Evolutionary conservation across 2,113 vertebrate genomes (phyloP).

Genomic region (Channa maculata): DNA sequence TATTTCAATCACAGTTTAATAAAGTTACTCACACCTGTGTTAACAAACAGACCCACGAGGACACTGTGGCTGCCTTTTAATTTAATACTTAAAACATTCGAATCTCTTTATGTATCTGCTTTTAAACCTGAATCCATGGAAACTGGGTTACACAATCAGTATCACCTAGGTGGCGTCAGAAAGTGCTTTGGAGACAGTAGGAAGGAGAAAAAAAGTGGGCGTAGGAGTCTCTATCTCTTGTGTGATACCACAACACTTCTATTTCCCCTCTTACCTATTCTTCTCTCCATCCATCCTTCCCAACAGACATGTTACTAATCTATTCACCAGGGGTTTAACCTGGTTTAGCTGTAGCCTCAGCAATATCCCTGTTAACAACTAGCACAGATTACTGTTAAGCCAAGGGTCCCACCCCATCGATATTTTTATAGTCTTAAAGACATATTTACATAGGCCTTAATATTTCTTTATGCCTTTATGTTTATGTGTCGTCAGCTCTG

Average conservation of each 20-base stretch:
- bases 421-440: slow-evolving; percentile 17
- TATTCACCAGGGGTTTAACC: slow-evolving; percentile 55
- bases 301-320: slow-evolving; percentile 47
- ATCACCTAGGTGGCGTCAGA: neutral
- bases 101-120: neutral
- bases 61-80: neutral
- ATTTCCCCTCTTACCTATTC: slow-evolving; percentile 25
- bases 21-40: neutral
- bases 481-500: neutral
- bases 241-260: slow-evolving; percentile 38
- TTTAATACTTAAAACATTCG: neutral
- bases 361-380: slow-evolving; percentile 33
- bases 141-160: neutral
- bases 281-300: slow-evolving; percentile 37
- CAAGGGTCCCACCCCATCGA: slow-evolving; percentile 11
- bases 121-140: neutral
- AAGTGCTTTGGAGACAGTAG: neutral
- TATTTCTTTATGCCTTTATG: neutral
- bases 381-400: slow-evolving; percentile 38
- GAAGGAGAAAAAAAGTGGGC: neutral
- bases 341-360: slow-evolving; percentile 1
- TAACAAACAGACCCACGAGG: neutral
- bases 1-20: neutral
- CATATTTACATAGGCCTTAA: neutral
- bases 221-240: slow-evolving; percentile 9